Evolutionary conservation across 1,140 invertebrate genomes (phyloP), one percentile per base, ranked within the genome.

Genomic region (Grapholita molesta): DNA sequence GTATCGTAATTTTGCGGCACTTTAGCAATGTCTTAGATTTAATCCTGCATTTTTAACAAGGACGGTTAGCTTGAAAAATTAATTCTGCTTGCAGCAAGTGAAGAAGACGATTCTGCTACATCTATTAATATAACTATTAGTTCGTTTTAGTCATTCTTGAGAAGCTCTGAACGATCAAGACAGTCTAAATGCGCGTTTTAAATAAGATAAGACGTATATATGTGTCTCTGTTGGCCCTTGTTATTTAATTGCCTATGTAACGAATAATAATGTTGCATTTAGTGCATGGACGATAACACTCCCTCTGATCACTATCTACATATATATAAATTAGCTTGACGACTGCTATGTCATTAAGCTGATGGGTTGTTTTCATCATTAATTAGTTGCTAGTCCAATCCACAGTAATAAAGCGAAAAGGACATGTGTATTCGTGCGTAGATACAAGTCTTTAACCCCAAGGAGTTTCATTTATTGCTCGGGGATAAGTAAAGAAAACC

Each of bases 221-320:
- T n/a, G n/a, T n/a, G n/a, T n/a, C n/a, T n/a, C n/a, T n/a, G 7
- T 30, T 7, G 28, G 28, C 3, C 28, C 3, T 30, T 30, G 7
- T 30, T 30, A 3, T 4, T 30, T 30, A 30, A 7, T 30, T 7
- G 3, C 3, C 28, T 4, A 30, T 48, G 8, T 7, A 48, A 7
- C 42, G 18, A 48, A 15, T 48, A 21, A 48, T 21, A 48, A 8
- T 21, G 42, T 48, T 38, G 35, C 15, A 38, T 7, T 3, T n/a
- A n/a, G n/a, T 21, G 42, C 18, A 48, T 48, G 15, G 42, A n/a
- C 18, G 15, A 48, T 28, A 61, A 12, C 55, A 61, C 55, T 32
- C 55, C 55, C 55, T 61, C n/a, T 18, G 55, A 61, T 55, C 24
- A 8, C 25, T 61, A 61, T 61, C 55, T 28, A 61, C 28, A 28